phyloP scores from a whole-genome alignment of 2,113 vertebrate species.

The Calidris pygmaea region DNA sequence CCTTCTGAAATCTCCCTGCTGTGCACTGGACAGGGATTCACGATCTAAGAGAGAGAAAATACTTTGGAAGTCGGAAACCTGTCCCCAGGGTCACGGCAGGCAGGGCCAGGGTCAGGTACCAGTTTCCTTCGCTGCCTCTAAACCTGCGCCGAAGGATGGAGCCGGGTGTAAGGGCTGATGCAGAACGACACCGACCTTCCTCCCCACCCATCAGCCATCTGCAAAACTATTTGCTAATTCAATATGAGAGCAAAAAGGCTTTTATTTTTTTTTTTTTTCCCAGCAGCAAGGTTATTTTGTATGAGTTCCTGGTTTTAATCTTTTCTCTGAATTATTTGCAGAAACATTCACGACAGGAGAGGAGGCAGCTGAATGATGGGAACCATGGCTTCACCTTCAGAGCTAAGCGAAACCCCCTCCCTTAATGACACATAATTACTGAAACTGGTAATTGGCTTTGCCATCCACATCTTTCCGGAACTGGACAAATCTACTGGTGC shows the following conservation, averaged over 20 bases:
- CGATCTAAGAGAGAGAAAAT: fast-evolving
- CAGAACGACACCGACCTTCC: fast-evolving
- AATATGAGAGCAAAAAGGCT: fast-evolving
- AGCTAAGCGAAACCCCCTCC: fast-evolving
- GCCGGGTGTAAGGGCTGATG: not conserved
- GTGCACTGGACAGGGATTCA: not conserved
- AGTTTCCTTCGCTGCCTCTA: fast-evolving
- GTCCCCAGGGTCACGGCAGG: fast-evolving
- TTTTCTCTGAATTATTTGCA: not conserved
- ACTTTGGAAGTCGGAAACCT: not conserved
- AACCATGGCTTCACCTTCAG: not conserved
- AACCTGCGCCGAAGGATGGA: fast-evolving
- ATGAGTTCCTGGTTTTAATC: not conserved
- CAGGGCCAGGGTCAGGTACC: fast-evolving
- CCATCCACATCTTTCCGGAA: fast-evolving
- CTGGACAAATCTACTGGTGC: fast-evolving
- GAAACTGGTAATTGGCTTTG: not conserved
- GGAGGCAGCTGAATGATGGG: fast-evolving
- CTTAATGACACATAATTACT: fast-evolving
- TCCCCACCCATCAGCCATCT: fast-evolving
- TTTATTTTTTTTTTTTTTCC: not conserved
- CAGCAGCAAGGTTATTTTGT: not conserved
- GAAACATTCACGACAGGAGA: not conserved
- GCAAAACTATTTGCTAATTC: not conserved
- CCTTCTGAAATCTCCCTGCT: not conserved